Percentiles rank a stretch among this genome's conserved stretches.
phyloP scores from a whole-genome alignment of 1,140 invertebrate species.

The Trichogramma pretiosum region DNA sequence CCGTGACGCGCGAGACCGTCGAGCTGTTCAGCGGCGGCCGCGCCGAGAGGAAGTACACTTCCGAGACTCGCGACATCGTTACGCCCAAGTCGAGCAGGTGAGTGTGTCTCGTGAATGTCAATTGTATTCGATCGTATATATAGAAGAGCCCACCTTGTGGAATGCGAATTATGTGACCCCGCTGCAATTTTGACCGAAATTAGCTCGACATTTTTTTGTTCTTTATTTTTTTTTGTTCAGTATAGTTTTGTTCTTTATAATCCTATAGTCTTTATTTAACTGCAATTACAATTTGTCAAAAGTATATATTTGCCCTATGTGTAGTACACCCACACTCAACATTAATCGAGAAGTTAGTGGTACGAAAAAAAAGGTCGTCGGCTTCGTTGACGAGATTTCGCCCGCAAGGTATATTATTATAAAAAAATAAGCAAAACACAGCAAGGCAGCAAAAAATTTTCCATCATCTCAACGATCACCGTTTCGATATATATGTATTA shows the following conservation, averaged over 20 bases:
- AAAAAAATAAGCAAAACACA: constrained; percentile 2
- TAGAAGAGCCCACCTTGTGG: no score
- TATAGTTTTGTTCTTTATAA: no score
- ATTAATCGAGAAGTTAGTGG: constrained; percentile 35
- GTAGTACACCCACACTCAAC: constrained; percentile 44
- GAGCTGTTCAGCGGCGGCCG: constrained; percentile 51
- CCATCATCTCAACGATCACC: not conserved
- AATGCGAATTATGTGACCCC: no score
- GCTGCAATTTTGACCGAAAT: no score
- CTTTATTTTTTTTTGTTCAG: no score
- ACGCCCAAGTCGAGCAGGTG: constrained; percentile 44
- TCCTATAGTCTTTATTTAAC: no score
- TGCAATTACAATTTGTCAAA: no score
- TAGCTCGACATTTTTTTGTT: no score
- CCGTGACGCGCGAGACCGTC: constrained; percentile 52
- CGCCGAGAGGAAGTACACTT: constrained; percentile 51
- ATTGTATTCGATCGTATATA: no score
- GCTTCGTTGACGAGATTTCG: constrained; percentile 42
- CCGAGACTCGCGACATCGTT: constrained; percentile 48
- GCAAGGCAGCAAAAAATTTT: no score
- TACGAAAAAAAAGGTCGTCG: constrained; percentile 45
- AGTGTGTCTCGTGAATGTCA: no score
- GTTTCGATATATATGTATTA: not conserved
- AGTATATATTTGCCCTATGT: no score
- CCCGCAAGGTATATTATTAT: constrained; percentile 38